Percentiles rank a stretch among this genome's conserved stretches.
These are phyloP conservation scores for Girardinus metallicus DNA, from an alignment of 2,797 vertebrate genomes.

Conservation along the genomic window DNA sequence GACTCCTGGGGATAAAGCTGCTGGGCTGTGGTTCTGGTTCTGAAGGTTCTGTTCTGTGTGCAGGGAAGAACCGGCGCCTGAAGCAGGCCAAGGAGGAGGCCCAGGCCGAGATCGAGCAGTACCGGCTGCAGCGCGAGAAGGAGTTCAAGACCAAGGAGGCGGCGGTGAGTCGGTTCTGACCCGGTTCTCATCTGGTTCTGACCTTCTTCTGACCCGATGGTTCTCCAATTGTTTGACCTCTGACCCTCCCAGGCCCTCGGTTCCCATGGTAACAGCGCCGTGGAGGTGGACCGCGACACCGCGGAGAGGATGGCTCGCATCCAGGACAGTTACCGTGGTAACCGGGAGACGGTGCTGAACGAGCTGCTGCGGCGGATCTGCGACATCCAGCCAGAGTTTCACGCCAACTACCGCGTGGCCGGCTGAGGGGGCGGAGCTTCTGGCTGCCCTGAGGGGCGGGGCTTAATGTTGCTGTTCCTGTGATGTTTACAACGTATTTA, in stretches of 20 bases:
- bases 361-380: conserved; percentile 81
- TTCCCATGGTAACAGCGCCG: conserved; percentile 85
- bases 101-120: conserved; percentile 97
- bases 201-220: too few relatives aligned
- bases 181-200: neutral
- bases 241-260: conserved; percentile 74
- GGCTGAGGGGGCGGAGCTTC: conserved; percentile 57
- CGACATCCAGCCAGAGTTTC: conserved; percentile 84
- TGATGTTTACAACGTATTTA: conserved; percentile 60
- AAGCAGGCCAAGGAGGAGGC: conserved; percentile 98
- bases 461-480: conserved; percentile 14
- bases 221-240: neutral
- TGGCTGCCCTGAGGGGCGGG: neutral
- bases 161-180: conserved; percentile 79
- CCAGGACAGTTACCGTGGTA: conserved; percentile 79
- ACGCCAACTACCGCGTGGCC: conserved; percentile 81
- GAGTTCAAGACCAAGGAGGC: conserved; percentile 98
- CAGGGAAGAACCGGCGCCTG: conserved; percentile 92
- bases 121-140: conserved; percentile 93
- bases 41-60: neutral
- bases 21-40: neutral
- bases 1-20: neutral
- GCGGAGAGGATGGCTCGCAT: conserved; percentile 77
- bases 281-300: conserved; percentile 84
- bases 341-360: conserved; percentile 78